Evolutionary conservation across 2,888 invertebrate species (phyloP), one percentile per base, ranked within the genome.

Genomic region (Drosophila kambysellisi): DNA sequence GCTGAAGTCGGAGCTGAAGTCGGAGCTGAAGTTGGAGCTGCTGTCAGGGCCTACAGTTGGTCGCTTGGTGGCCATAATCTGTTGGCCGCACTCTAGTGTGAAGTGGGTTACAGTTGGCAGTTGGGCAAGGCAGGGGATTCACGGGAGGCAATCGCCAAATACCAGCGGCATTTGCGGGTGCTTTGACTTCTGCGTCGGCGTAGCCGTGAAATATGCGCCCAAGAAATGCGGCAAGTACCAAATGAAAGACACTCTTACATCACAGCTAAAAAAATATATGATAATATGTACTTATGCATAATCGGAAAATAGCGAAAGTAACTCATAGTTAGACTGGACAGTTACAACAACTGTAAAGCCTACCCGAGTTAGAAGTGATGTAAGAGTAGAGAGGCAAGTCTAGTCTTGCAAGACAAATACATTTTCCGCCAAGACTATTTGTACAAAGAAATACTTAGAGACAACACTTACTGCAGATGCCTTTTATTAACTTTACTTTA

Each of bases 31-130:
- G 52, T 17, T 61, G 60, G 56, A 65, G 48, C 58, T 61, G 58
- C 39, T 74, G 72, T 59, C 74, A 69, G 85, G 77, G 62, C 79
- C 56, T 66, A 51, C 64, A 59, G 51, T 80, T 76, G 80, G 80
- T 79, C 71, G 67, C 62, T 62, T 65, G 64, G 50, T 68, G 80
- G 82, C 69, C 77, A 81, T 81, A 85, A 81, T 79, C 75, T 76
- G 84, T 35, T 64, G 71, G 67, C 82, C 64, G 76, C 89, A 89
- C 75, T 81, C 75, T 75, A 76, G 70, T 88, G 89, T 85, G 81
- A 88, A 89, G 88, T 83, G 83, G 88, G 84, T 74, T 76, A 81
- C 79, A 73, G 53, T 30, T 53, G 54, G 41, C 69, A 43, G 56
- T 65, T 61, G 66, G 64, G 65, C 67, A 57, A 17, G 67, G 11